A percentile compares a stretch with the other conserved stretches of the same genome.
These are phyloP conservation scores for Percopsis transmontana DNA, from an alignment of 2,113 vertebrate genomes.

Conservation along the genomic window DNA sequence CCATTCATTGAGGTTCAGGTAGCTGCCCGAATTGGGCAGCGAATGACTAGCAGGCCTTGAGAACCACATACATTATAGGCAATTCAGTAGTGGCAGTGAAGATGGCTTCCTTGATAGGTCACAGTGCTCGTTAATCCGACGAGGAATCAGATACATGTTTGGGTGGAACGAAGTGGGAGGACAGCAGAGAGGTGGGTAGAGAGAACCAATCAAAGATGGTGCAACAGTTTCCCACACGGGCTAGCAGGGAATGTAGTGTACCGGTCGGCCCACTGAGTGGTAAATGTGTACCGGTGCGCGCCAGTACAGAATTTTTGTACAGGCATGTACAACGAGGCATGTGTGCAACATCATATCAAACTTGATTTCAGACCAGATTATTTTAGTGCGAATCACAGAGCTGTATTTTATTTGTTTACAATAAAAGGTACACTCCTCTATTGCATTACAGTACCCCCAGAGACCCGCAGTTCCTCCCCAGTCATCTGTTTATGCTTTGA, in stretches of 20 bases:
- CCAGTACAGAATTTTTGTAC: too few relatives aligned
- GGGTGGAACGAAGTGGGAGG: constrained; percentile 10
- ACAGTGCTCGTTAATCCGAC: constrained; percentile 30
- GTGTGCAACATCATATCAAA: too few relatives aligned
- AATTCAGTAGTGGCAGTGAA: constrained; percentile 17
- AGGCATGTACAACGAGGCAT: too few relatives aligned
- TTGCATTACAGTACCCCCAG: too few relatives aligned
- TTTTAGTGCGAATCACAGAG: too few relatives aligned
- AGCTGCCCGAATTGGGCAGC: constrained; percentile 21
- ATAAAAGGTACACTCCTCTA: too few relatives aligned
- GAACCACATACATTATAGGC: constrained; percentile 21
- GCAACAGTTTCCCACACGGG: constrained; percentile 19
- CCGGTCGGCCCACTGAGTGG: too few relatives aligned
- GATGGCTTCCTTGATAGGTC: constrained; percentile 12
- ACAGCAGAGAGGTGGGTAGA: constrained; percentile 32
- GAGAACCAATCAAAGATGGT: constrained; percentile 18
- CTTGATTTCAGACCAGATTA: too few relatives aligned
- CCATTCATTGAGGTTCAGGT: constrained; percentile 42
- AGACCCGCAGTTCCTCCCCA: too few relatives aligned
- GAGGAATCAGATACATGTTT: constrained; percentile 19
- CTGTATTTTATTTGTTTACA: too few relatives aligned
- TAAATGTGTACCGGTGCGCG: too few relatives aligned
- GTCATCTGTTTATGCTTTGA: too few relatives aligned
- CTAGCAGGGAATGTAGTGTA: constrained; percentile 8
- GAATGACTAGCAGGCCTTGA: constrained; percentile 43